Conservation (phyloP, 2,888 invertebrate species). For the Drosophila algonquin region DNA sequence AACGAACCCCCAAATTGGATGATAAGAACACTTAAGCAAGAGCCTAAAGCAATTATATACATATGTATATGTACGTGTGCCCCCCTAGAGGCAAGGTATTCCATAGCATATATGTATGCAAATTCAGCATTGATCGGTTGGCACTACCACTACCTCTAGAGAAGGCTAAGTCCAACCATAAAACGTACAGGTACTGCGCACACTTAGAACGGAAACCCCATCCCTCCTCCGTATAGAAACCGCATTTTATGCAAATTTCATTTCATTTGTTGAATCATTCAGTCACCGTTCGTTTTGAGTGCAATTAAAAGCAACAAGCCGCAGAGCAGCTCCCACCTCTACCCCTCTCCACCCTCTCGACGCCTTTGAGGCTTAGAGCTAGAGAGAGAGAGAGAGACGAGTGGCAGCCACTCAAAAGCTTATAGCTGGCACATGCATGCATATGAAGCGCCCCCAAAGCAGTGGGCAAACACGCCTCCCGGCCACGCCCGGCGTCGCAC, state of each 20-base stretch:
- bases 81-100: not conserved
- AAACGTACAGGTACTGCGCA: too few species aligned
- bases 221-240: not conserved
- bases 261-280: constrained; percentile 8
- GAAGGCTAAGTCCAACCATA: too few species aligned
- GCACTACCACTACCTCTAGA: not conserved
- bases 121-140: not conserved
- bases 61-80: too few species aligned
- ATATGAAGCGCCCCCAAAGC: constrained; percentile 31
- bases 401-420: constrained; percentile 55
- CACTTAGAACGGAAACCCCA: too few species aligned
- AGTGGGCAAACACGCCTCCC: constrained; percentile 15
- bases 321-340: constrained; percentile 6
- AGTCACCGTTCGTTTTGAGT: not conserved
- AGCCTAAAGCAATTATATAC: not conserved
- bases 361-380: constrained; percentile 46
- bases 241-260: not conserved
- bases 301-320: constrained; percentile 32
- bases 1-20: not conserved
- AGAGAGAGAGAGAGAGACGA: constrained; percentile 24
- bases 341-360: constrained; percentile 1
- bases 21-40: constrained; percentile 19
- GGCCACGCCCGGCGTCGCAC: not conserved
- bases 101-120: not conserved
- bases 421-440: constrained; percentile 51